Conservation (phyloP, 2,888 invertebrate species). For the Chrysopilus asiliformis region DNA sequence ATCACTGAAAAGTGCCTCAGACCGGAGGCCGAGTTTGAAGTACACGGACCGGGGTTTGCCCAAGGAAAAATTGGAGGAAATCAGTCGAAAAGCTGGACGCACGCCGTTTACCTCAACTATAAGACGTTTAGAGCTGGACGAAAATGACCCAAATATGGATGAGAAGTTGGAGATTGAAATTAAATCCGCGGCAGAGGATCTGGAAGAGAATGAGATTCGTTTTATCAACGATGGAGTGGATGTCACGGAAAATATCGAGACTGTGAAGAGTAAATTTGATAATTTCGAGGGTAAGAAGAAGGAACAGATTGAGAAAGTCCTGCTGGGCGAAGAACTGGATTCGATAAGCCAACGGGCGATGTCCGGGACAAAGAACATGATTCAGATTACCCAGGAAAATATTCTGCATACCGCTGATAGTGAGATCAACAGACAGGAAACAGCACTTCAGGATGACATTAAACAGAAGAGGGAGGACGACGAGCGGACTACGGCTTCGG, state of each 20-base stretch:
- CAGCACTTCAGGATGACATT: conserved; percentile 6
- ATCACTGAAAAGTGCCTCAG: no score
- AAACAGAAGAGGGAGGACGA: conserved; percentile 19
- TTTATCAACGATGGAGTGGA: conserved; percentile 35
- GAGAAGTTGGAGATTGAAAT: conserved; percentile 34
- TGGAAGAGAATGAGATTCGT: conserved; percentile 30
- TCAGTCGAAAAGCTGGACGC: background rate
- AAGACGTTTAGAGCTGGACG: background rate
- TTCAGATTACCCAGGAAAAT: conserved; percentile 11
- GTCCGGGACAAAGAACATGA: conserved; percentile 9
- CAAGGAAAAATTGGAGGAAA: conserved; percentile 5
- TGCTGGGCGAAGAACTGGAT: background rate
- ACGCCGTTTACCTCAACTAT: background rate
- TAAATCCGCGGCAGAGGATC: conserved; percentile 25
- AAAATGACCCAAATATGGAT: conserved; percentile 9
- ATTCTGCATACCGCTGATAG: conserved; percentile 9
- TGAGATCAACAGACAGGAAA: conserved; percentile 7
- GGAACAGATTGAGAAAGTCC: background rate
- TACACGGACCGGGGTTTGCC: conserved; percentile 7
- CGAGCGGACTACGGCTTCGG: conserved; percentile 33
- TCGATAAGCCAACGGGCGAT: conserved; percentile 10
- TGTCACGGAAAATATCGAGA: conserved; percentile 27
- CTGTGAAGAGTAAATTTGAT: background rate
- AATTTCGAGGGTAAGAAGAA: background rate
- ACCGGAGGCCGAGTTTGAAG: conserved; percentile 3